Evolutionary conservation across 2,113 vertebrate species (phyloP).

Genomic region (Chitala chitala): DNA sequence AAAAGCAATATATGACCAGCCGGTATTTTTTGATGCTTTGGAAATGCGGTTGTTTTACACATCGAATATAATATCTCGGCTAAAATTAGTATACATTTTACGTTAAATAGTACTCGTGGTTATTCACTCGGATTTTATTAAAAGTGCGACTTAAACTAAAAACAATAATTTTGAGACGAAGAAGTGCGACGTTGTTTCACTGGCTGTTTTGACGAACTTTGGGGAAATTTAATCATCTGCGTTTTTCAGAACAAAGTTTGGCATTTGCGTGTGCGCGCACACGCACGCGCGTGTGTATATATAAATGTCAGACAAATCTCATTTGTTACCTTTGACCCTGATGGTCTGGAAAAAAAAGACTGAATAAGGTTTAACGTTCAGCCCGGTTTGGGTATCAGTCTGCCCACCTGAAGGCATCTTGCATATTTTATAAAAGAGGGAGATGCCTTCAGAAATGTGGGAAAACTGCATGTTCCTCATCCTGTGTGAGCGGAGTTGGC

Average conservation of each 20-base stretch:
- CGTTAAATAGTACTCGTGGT: neutral
- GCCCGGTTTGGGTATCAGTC: constrained; percentile 30
- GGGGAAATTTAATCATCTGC: neutral
- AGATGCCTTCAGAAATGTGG: constrained; percentile 24
- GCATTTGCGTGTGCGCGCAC: neutral
- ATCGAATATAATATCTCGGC: neutral
- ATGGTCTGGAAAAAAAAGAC: neutral
- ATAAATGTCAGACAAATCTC: constrained; percentile 6
- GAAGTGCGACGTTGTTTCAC: constrained; percentile 7
- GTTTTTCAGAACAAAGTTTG: too few species aligned
- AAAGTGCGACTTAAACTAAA: constrained; percentile 8
- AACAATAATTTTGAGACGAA: neutral
- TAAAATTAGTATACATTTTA: neutral
- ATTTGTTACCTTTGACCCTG: constrained; percentile 20
- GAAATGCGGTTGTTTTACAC: neutral
- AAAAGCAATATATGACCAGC: neutral
- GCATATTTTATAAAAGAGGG: constrained; percentile 38
- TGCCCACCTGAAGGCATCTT: constrained; percentile 41
- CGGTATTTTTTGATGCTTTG: neutral
- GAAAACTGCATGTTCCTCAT: constrained; percentile 12
- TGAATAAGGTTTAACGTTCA: constrained; percentile 2
- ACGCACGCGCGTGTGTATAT: neutral
- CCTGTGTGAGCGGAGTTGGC: constrained; percentile 32
- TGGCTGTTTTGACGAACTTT: neutral
- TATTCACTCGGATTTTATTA: constrained; percentile 1